Evolutionary conservation across 2,797 vertebrate genomes (phyloP), one percentile per base, ranked within the genome.

Genomic region (Phataginus tetradactyla): DNA sequence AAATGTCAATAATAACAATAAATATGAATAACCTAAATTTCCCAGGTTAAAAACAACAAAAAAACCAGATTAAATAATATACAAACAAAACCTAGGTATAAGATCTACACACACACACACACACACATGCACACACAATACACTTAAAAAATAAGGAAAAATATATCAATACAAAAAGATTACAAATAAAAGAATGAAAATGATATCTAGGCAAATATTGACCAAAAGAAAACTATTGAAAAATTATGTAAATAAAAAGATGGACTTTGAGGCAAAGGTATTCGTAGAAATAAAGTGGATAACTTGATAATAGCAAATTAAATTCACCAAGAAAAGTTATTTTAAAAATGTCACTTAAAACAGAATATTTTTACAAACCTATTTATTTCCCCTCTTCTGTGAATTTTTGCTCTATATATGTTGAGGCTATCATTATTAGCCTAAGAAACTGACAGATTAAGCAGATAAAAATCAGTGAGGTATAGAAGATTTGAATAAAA

Each of bases 161-260:
- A 6, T 25, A 69, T 12, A 39, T 25, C 23, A 88, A 49, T 63
- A 68, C 4, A 78, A 5, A 68, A 37, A 69, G 3, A 2, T 72
- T 81, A 53, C n/a, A 81, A 84, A 23, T 86, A 83, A 86, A 96
- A 80, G n/a, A 23, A 77, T 51, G 5, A 77, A 92, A 79, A 39
- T 37, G 9, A 34, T 59, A 69, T 55, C 87, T 68, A 69, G 49
- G 74, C 15, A 91, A 55, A 74, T 91, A 83, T 11, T 64, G 91
- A 90, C 8, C 34, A 63, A 92, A 89, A 64, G 20, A 71, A 95
- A 72, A 29, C 32, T 66, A 17, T 57, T 45, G 13, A 42, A 91
- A 87, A 49, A 37, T 32, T 42, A 57, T 74, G 4, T 51, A 68
- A 88, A 32, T 51, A n/a, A 49, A 8, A 90, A 90, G 63, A 81